A percentile compares a stretch with the other conserved stretches of the same genome.
These are phyloP conservation scores for Hofmannophila pseudospretella DNA, from an alignment of 2,888 invertebrate genomes.

Conservation along the genomic window DNA sequence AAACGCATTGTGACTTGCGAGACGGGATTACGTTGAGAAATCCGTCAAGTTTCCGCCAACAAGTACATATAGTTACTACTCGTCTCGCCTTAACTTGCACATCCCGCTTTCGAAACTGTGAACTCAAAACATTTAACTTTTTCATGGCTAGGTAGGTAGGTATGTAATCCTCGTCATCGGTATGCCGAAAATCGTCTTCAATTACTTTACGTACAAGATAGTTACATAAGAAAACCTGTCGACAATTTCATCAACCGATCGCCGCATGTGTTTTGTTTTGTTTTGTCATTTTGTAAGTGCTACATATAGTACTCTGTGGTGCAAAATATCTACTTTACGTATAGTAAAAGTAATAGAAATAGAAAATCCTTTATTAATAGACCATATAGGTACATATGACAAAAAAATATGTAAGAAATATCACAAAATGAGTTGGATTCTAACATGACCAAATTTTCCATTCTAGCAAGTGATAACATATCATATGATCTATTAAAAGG, in stretches of 20 bases:
- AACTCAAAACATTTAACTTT: slow-evolving; percentile 49
- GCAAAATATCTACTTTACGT: too few species aligned
- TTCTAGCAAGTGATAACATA: too few species aligned
- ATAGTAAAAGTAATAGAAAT: too few species aligned
- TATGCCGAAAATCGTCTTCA: slow-evolving; percentile 33
- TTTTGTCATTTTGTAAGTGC: too few species aligned
- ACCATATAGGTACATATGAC: too few species aligned
- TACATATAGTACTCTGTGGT: too few species aligned
- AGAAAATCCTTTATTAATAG: too few species aligned
- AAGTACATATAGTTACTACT: too few species aligned
- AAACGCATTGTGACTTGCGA: slow-evolving; percentile 19
- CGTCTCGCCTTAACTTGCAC: slow-evolving; percentile 29
- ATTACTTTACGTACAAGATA: slow-evolving; percentile 24
- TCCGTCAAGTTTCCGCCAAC: slow-evolving; percentile 37
- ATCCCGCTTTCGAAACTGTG: slow-evolving; percentile 44
- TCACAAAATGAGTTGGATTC: too few species aligned
- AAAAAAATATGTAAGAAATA: too few species aligned
- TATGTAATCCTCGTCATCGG: slow-evolving; percentile 22
- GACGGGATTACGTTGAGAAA: slow-evolving; percentile 32
- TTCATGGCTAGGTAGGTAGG: slow-evolving; percentile 30
- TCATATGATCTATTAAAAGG: too few species aligned
- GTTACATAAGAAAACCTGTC: slow-evolving; percentile 34
- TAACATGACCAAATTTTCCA: too few species aligned
- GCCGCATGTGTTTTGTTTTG: background rate
- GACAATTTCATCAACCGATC: slow-evolving; percentile 16